Evolutionary conservation across 2,888 invertebrate species (phyloP), one percentile per base, ranked within the genome.

Genomic region (Cylloceria caligata): DNA sequence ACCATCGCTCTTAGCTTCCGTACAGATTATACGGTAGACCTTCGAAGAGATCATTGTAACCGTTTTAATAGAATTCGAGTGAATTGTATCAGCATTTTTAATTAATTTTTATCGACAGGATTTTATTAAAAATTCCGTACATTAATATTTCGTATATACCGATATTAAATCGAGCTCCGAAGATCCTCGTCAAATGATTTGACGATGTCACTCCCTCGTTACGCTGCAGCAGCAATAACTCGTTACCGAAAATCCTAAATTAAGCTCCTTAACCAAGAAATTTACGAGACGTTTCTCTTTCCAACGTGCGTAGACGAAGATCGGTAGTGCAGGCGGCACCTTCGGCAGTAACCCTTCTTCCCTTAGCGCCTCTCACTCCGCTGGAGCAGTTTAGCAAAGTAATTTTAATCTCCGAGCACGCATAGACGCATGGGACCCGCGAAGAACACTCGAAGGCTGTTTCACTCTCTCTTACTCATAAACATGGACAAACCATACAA

Each of bases 201-300:
- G 84, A 85, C 87, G 88, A 88, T 90, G 87, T 87, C 49, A 4
- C 55, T 42, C 45, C 36, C 30, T 34, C 68, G 19, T 24, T 19
- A n/a, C 49, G 39, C 68, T 49, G 39, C 62, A 30, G 9, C 72
- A 34, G 76, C 90, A 91, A 90, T 91, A 92, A 92, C 91, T 92
- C 91, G 91, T 92, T 92, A 92, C 90, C 88, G 91, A 91, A 91
- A 91, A 92, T 91, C 91, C 85, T 89, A 90, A 92, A 92, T 92
- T 93, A 93, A 93, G 93, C 93, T 92, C 86, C 93, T 93, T 93
- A 92, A 87, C 88, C 86, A 87, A 89, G 89, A 92, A 92, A 91
- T 92, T 92, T 91, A 89, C 91, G 90, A 91, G 92, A 91, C 90
- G 86, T 87, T 84, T 86, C 84, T 73, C 83, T 76, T 85, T 81